Evolutionary conservation across 2,113 vertebrate genomes (phyloP), one percentile per base, ranked within the genome.

Genomic region (Zosterops japonicus): DNA sequence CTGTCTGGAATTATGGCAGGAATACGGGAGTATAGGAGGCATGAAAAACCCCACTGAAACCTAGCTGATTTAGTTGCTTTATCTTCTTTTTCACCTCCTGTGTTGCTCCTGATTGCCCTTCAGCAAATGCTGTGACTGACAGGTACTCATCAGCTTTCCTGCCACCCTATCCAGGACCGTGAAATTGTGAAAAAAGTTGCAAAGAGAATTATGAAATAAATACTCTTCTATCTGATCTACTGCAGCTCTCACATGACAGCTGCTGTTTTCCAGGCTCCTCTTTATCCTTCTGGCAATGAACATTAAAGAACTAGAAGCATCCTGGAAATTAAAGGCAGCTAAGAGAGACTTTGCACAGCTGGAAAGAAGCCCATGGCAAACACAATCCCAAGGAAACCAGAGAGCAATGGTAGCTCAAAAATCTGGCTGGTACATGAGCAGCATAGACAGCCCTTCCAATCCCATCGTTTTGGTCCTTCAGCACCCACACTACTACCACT

Each of bases 191-290:
- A 90, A 84, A 84, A 89, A 87, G 75, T 49, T 91, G 74, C 56
- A 61, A 39, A 83, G 39, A 50, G 63, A 93, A 82, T 23, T 28
- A 75, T 82, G 52, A 89, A 92, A 83, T 69, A 91, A 81, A 93
- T 69, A 78, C 13, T 55, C 33, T 94, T 80, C 67, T 87, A 70
- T 91, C 81, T 83, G 67, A 94, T 93, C 75, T 74, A 68, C 90
- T 60, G 61, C 41, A 39, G 49, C 57, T 81, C 72, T 86, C 83
- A 56, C 61, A 35, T 29, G 36, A 83, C 64, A 91, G 86, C 67
- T 89, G 69, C 77, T 78, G n/a, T 82, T 94, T 97, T 82, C 94
- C 78, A 91, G 68, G 79, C 68, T 90, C 83, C 47, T 72, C 80
- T 87, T 90, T 5, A 3, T 52, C 87, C 84, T 95, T 84, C 67